Evolutionary conservation across 2,797 vertebrate genomes (phyloP).

Genomic region (Apogon hyalosoma): DNA sequence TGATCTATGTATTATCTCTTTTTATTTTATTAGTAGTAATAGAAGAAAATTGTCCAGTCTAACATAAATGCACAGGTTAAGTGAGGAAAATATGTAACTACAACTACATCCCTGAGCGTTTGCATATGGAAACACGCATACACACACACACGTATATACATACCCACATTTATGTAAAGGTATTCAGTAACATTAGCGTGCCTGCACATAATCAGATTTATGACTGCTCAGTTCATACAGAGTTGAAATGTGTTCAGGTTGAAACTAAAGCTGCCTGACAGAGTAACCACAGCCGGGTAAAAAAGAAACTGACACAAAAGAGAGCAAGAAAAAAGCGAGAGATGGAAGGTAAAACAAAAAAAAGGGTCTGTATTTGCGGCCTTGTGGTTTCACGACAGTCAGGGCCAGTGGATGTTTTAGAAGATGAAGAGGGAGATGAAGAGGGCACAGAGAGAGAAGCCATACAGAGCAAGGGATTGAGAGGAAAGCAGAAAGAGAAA

Average conservation of each 20-base stretch:
- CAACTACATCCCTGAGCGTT: not conserved
- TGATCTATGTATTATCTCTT: too few species aligned
- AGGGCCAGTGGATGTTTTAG: constrained; percentile 43
- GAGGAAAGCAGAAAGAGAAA: constrained; percentile 31
- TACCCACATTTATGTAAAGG: constrained; percentile 27
- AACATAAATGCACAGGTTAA: not conserved
- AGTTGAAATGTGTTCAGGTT: constrained; percentile 71
- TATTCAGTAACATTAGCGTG: constrained; percentile 65
- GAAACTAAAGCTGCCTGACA: constrained; percentile 62
- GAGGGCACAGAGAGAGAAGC: constrained; percentile 21
- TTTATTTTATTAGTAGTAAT: not conserved
- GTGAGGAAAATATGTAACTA: not conserved
- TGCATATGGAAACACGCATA: constrained; percentile 7
- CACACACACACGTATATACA: constrained; percentile 17
- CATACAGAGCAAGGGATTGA: constrained; percentile 18
- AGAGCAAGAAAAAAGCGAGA: constrained; percentile 13
- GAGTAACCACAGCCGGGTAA: constrained; percentile 39
- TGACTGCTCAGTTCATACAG: constrained; percentile 67
- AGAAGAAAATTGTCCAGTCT: not conserved
- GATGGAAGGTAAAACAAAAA: constrained; percentile 46
- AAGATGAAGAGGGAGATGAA: constrained; percentile 51
- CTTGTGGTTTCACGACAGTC: constrained; percentile 43
- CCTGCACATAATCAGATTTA: constrained; percentile 74
- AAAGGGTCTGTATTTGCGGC: constrained; percentile 33
- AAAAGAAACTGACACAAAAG: constrained; percentile 37